These are phyloP conservation scores for Limenitis camilla DNA, from an alignment of 2,888 invertebrate species.

Conservation along the genomic window DNA sequence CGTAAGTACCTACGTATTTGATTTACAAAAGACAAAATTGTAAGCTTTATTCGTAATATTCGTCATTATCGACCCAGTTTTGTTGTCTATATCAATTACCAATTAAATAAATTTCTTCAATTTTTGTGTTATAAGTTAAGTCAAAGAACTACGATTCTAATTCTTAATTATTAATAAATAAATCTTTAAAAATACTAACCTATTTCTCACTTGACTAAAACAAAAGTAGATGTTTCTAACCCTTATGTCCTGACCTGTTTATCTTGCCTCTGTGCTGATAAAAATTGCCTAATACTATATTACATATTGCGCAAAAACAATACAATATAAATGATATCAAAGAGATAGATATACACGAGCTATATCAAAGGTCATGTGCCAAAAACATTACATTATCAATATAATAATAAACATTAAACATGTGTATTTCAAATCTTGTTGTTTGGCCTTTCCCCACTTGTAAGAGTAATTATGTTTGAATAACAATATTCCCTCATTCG, in stretches of 20 bases:
- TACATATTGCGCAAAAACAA: not conserved
- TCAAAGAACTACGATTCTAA: too few species aligned
- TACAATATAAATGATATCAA: constrained; percentile 1
- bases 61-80: too few species aligned
- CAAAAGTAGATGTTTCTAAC: not conserved
- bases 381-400: constrained; percentile 20
- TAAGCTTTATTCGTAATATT: too few species aligned
- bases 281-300: not conserved
- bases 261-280: not conserved
- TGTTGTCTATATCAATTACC: too few species aligned
- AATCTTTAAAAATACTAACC: too few species aligned
- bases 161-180: too few species aligned
- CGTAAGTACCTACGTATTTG: too few species aligned
- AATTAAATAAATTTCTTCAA: too few species aligned
- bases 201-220: not conserved
- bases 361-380: constrained; percentile 20
- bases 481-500: not conserved
- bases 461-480: constrained; percentile 5
- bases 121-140: too few species aligned
- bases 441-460: constrained; percentile 18
- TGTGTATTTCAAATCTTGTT: constrained; percentile 16
- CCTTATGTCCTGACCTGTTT: too few species aligned
- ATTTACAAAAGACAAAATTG: too few species aligned
- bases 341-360: constrained; percentile 7
- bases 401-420: constrained; percentile 10